Conservation (phyloP, 2,888 invertebrate species). For the Eulithis testata region DNA sequence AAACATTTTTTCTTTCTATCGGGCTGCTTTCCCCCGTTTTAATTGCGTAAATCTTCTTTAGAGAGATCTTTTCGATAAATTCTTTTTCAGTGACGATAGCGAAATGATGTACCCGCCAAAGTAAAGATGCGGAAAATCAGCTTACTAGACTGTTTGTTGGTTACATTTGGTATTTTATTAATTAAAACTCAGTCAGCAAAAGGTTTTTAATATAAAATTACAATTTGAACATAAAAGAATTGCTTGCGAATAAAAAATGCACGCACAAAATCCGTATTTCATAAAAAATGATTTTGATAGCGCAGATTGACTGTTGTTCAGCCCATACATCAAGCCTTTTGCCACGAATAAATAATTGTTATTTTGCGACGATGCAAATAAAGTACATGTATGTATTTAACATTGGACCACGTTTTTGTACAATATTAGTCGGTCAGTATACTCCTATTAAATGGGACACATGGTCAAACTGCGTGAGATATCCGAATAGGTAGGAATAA, state of each 20-base stretch:
- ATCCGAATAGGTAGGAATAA: not conserved
- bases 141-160: conserved; percentile 57
- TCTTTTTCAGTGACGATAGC: conserved; percentile 61
- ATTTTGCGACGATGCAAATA: conserved; percentile 35
- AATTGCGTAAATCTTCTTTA: conserved; percentile 78
- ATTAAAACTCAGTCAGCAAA: conserved; percentile 20
- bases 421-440: not conserved
- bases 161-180: conserved; percentile 29
- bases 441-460: not conserved
- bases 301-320: conserved; percentile 36
- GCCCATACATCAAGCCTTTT: conserved; percentile 31
- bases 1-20: conserved; percentile 61
- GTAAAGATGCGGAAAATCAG: conserved; percentile 63
- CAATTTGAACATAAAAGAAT: conserved; percentile 16
- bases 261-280: conserved; percentile 4
- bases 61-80: conserved; percentile 63
- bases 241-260: conserved; percentile 17
- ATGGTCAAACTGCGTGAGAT: not conserved
- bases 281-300: conserved; percentile 32
- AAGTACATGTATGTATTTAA: conserved; percentile 23
- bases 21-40: conserved; percentile 61
- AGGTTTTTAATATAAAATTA: conserved; percentile 10
- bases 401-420: not conserved
- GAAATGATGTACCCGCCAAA: conserved; percentile 51
- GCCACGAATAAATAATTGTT: conserved; percentile 30